Base-by-base conservation (phyloP, 2,888 invertebrate species). In the Idaea straminata region DNA sequence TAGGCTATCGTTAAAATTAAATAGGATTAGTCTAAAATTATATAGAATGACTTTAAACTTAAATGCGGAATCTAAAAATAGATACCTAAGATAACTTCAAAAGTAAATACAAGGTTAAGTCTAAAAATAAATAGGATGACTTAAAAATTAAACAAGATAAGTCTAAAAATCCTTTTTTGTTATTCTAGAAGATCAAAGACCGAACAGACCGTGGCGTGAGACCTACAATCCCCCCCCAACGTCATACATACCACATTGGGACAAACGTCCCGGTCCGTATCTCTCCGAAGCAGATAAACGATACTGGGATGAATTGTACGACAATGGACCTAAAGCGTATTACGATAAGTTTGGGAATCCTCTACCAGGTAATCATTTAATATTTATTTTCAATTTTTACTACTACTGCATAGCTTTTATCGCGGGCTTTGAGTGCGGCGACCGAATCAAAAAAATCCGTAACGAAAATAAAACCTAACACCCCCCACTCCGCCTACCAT, bases 301-400 rank as follows among this genome's bases (percentile, higher is more conserved):
- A 62, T 93, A 93, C 71, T 93, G 93, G 93, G 91, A 93, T 58
- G 83, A 90, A 13, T 61, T 93, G 15, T 92, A 93, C 75, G 83
- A 82, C 10, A 83, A 92, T 72, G 93, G 93, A 69, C 93, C 93
- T 15, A 82, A 83, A 69, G 92, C 92, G 0, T 93, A 91, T 71
- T 93, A 93, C 59, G 93, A 93, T 76, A 88, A 86, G 76, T 82
- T 86, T 62, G 92, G 91, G 35, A 92, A 93, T 76, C 93, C 93
- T 5, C 76, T 92, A 61, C 93, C 93, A 81, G 93, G 93, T 92
- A 57, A 35, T 34, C 13, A 3, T 36, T 35, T 57, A 25, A 6
- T 35, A 5, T 13, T 5, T n/a, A 60, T 4, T 15, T n/a, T n/a
- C n/a, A n/a, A 4, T 2, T 3, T 3, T 5, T 38, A 38, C 38